Evolutionary conservation across 2,113 vertebrate genomes (phyloP).

Genomic region (Uria aalge): DNA sequence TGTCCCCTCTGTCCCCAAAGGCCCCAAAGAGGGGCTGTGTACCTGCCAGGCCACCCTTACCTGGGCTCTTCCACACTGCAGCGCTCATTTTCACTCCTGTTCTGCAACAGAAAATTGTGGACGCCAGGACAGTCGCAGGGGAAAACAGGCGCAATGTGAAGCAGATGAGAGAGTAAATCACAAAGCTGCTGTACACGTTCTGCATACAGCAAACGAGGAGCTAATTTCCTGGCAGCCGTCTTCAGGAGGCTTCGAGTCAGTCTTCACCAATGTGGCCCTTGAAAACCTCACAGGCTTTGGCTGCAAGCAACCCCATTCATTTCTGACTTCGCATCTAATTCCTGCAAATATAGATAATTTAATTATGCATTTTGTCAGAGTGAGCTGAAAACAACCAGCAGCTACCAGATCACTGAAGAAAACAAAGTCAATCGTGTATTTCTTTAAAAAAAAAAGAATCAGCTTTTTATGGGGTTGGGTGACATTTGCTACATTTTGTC

Average conservation of each 20-base stretch:
- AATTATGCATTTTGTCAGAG: not conserved
- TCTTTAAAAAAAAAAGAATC: not conserved
- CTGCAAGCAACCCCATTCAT: not conserved
- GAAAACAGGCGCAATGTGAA: not conserved
- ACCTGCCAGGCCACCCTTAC: not conserved
- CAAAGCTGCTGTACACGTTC: not conserved
- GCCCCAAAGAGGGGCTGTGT: rapidly evolving
- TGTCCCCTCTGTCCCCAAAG: not conserved
- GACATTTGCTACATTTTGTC: not conserved
- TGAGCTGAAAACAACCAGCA: not conserved
- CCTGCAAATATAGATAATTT: not conserved
- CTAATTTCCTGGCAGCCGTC: constrained; percentile 9
- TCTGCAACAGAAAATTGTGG: constrained; percentile 6
- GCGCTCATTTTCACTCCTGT: constrained; percentile 17
- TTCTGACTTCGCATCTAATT: not conserved
- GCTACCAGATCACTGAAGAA: not conserved
- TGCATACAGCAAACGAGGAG: constrained; percentile 24
- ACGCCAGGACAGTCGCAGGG: not conserved
- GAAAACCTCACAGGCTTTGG: not conserved
- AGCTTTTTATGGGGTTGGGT: not conserved
- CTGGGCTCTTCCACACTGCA: not conserved
- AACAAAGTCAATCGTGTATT: not conserved
- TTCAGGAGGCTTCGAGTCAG: not conserved
- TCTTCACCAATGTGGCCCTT: not conserved
- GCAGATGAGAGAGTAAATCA: constrained; percentile 34